phyloP scores from a whole-genome alignment of 2,113 vertebrate genomes.

The Bolborhynchus lineola region DNA sequence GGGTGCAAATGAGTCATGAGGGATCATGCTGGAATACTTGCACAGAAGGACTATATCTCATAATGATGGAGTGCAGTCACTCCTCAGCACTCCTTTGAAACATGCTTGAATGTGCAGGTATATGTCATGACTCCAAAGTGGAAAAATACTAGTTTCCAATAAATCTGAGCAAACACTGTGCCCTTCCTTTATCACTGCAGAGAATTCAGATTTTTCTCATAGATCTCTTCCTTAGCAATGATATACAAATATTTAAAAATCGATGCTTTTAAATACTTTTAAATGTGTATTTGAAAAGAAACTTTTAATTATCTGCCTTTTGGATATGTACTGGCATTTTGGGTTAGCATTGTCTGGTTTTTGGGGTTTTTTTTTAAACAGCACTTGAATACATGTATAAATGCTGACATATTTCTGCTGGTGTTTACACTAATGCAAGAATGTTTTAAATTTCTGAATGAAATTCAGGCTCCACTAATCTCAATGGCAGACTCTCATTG shows the following conservation, averaged over 20 bases:
- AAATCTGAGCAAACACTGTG: slow-evolving; percentile 39
- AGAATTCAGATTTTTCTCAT: not conserved
- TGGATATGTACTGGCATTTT: slow-evolving; percentile 49
- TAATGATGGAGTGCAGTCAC: not conserved
- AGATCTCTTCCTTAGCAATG: not conserved
- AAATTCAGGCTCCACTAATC: slow-evolving; percentile 21
- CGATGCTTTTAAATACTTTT: slow-evolving; percentile 18
- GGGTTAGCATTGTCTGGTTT: slow-evolving; percentile 57
- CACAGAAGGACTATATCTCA: not conserved
- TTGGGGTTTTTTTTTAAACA: slow-evolving; percentile 44
- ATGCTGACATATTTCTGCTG: slow-evolving; percentile 52
- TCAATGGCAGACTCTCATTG: not conserved
- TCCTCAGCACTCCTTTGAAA: slow-evolving; percentile 2
- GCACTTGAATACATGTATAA: slow-evolving; percentile 69
- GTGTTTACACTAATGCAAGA: slow-evolving; percentile 64
- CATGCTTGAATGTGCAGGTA: not conserved
- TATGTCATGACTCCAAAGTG: not conserved
- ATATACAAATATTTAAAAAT: not conserved
- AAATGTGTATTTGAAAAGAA: slow-evolving; percentile 42
- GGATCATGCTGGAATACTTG: not conserved
- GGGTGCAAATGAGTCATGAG: not conserved
- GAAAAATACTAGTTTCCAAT: not conserved
- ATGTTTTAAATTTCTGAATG: slow-evolving; percentile 49
- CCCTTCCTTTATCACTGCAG: slow-evolving; percentile 17
- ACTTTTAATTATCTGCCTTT: slow-evolving; percentile 51